phyloP scores from a whole-genome alignment of 2,113 vertebrate species.

The Gavialis gangeticus region DNA sequence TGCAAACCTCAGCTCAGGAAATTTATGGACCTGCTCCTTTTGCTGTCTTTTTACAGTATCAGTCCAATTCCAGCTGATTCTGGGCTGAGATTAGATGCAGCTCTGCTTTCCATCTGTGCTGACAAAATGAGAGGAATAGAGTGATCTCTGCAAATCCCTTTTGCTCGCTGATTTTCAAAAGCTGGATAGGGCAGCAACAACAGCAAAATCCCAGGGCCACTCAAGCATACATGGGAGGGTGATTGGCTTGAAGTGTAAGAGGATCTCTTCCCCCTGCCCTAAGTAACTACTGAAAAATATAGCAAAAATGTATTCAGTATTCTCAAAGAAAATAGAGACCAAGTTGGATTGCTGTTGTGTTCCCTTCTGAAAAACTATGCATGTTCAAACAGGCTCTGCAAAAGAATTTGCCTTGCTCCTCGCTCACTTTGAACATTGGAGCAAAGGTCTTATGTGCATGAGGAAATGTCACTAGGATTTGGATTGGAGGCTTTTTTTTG shows the following conservation, averaged over 20 bases:
- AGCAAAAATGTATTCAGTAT: background rate
- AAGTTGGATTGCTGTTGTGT: constrained; percentile 32
- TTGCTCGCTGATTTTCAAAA: constrained; percentile 33
- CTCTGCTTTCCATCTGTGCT: constrained; percentile 54
- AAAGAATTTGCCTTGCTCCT: constrained; percentile 53
- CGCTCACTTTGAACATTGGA: background rate
- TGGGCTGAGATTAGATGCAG: constrained; percentile 61
- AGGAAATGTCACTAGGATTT: background rate
- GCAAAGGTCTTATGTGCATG: constrained; percentile 17
- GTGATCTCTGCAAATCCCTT: constrained; percentile 1
- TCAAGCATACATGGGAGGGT: background rate
- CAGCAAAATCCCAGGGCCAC: constrained; percentile 26
- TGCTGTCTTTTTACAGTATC: constrained; percentile 14
- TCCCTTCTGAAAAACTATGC: constrained; percentile 40
- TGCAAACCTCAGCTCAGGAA: background rate
- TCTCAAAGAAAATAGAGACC: constrained; percentile 44
- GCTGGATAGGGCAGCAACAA: background rate
- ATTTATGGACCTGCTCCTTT: constrained; percentile 41
- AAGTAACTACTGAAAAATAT: background rate
- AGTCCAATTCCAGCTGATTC: constrained; percentile 61
- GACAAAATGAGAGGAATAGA: constrained; percentile 48
- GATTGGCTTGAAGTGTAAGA: background rate
- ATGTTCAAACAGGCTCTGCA: constrained; percentile 56
- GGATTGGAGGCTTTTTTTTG: background rate
- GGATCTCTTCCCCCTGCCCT: background rate